A percentile compares a stretch with the other conserved stretches of the same genome.
phyloP scores from a whole-genome alignment of 2,797 vertebrate genomes.

The Bucorvus abyssinicus region DNA sequence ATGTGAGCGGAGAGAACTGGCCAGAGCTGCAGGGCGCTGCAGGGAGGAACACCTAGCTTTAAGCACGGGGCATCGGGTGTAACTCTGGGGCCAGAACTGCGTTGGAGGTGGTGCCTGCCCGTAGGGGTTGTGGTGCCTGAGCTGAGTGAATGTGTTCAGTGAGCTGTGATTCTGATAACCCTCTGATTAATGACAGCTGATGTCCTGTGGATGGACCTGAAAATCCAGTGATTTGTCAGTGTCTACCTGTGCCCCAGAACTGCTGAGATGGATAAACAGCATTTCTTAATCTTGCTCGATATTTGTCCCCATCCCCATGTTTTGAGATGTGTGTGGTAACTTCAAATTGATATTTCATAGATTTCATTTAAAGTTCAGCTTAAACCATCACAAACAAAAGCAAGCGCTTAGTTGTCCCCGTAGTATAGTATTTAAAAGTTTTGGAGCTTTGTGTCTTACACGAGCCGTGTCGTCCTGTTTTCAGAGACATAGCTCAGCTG shows the following conservation, averaged over 20 bases:
- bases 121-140: background rate
- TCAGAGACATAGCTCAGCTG: conserved; percentile 32
- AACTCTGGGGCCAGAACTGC: background rate
- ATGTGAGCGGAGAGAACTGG: background rate
- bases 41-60: background rate
- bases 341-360: background rate
- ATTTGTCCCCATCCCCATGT: background rate
- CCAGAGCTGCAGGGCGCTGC: background rate
- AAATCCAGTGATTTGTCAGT: background rate
- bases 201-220: too few species aligned
- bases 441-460: background rate
- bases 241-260: rapidly evolving
- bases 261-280: background rate
- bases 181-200: background rate
- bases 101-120: background rate
- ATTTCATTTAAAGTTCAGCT: background rate
- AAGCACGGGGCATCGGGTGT: background rate
- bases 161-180: background rate
- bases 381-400: background rate
- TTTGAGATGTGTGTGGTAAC: background rate
- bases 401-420: background rate
- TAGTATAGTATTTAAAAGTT: background rate
- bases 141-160: background rate
- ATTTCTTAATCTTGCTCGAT: background rate
- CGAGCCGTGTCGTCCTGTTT: background rate